Percentiles rank a stretch among this genome's conserved stretches.
Evolutionary conservation across 2,113 vertebrate genomes (phyloP).

Genomic region (Prionailurus bengalensis): DNA sequence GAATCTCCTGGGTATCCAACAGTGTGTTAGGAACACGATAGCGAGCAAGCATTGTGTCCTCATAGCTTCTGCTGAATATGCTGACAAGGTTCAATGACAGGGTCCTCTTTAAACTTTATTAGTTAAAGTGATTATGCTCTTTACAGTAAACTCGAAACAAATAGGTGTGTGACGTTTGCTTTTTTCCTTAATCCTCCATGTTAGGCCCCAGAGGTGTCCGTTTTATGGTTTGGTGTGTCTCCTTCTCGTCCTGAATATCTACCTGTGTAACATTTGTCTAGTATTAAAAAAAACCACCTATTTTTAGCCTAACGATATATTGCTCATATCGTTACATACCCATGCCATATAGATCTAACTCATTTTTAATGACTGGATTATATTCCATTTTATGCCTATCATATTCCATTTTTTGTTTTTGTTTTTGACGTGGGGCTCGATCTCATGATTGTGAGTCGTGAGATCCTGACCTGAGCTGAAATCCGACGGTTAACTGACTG

Average conservation of each 20-base stretch:
- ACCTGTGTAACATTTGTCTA: neutral
- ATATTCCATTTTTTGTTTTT: no score
- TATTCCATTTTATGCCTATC: neutral
- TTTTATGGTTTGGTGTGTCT: neutral
- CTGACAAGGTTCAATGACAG: neutral
- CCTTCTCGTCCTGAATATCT: neutral
- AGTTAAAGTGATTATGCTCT: neutral
- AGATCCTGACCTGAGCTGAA: no score
- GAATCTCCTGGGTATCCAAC: fast-evolving
- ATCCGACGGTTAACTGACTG: no score
- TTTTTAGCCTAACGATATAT: neutral
- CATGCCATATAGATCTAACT: neutral
- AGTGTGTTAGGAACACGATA: fast-evolving
- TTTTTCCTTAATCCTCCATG: neutral
- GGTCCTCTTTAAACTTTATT: neutral
- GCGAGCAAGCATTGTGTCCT: neutral
- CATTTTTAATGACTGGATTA: neutral
- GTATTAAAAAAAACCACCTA: neutral
- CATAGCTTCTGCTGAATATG: neutral
- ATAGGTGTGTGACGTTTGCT: neutral
- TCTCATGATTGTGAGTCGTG: no score
- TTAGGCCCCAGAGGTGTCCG: fast-evolving
- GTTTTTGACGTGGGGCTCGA: no score
- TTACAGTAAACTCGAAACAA: neutral
- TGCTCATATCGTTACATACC: neutral